A percentile compares a stretch with the other conserved stretches of the same genome.
These are phyloP conservation scores for Montifringilla adamsi DNA, from an alignment of 2,113 vertebrate genomes.

Conservation along the genomic window DNA sequence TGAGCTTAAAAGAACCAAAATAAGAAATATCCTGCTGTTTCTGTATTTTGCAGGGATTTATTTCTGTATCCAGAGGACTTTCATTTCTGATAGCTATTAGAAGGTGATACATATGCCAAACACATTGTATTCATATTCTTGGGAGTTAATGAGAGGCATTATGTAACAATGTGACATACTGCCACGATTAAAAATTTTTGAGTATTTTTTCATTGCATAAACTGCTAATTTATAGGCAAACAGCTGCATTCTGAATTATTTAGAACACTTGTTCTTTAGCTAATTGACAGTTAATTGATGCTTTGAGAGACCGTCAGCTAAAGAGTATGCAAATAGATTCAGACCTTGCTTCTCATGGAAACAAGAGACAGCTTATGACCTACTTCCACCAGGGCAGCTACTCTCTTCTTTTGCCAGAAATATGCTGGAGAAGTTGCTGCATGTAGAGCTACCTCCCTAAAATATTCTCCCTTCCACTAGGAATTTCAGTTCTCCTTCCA, in stretches of 20 bases:
- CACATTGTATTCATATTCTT: not conserved
- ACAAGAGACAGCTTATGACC: not conserved
- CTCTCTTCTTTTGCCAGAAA: not conserved
- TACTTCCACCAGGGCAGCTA: not conserved
- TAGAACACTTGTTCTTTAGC: conserved; percentile 15
- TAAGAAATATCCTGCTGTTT: not conserved
- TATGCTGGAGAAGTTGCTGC: not conserved
- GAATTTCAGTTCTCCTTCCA: not conserved
- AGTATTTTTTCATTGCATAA: not conserved
- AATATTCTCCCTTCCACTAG: not conserved
- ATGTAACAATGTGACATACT: not conserved
- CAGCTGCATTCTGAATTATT: conserved; percentile 48
- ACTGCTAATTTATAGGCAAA: conserved; percentile 18
- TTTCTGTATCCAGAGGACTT: not conserved
- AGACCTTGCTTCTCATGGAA: not conserved
- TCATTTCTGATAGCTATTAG: not conserved
- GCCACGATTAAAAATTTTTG: not conserved
- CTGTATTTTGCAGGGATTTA: not conserved
- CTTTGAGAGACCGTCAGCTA: not conserved
- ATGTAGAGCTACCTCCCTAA: not conserved
- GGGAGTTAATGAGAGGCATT: not conserved
- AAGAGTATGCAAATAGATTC: not conserved
- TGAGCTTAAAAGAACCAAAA: not conserved
- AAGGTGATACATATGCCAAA: not conserved
- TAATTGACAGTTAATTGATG: conserved; percentile 45